Percentiles rank a stretch among this genome's conserved stretches.
Conservation (phyloP, 2,113 vertebrate species). For the Illadopsis cleaveri region DNA sequence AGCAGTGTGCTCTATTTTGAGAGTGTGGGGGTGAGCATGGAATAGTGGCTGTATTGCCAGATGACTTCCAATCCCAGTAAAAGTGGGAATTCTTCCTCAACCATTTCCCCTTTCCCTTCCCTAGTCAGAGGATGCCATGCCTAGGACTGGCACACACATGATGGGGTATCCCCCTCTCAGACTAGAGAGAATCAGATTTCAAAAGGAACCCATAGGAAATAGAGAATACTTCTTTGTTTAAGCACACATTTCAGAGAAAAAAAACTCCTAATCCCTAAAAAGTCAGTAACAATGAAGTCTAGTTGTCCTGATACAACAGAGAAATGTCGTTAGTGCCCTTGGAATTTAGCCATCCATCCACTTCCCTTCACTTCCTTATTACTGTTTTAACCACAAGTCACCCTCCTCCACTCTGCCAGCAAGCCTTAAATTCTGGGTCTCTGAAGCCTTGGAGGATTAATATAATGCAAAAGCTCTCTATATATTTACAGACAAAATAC, state of each 20-base stretch:
- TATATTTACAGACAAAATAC: neutral
- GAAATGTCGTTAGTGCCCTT: neutral
- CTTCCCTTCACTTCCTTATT: neutral
- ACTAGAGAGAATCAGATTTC: neutral
- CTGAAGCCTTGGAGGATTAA: neutral
- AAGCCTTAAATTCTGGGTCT: neutral
- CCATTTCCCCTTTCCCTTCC: neutral
- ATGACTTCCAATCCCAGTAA: neutral
- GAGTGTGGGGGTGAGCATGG: neutral
- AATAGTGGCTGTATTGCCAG: neutral
- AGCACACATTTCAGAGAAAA: neutral
- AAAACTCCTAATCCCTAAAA: neutral
- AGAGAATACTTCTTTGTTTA: constrained; percentile 48
- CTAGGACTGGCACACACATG: neutral
- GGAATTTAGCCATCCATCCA: constrained; percentile 14
- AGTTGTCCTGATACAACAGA: neutral
- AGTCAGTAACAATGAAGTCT: constrained; percentile 24
- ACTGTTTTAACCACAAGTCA: neutral
- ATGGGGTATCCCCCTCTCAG: neutral
- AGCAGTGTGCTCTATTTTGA: neutral
- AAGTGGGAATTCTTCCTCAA: neutral
- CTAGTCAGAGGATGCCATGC: neutral
- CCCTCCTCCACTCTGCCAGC: neutral
- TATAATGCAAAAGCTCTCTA: neutral
- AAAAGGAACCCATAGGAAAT: neutral